phyloP scores from a whole-genome alignment of 2,113 vertebrate species.

The Scartelaos histophorus region DNA sequence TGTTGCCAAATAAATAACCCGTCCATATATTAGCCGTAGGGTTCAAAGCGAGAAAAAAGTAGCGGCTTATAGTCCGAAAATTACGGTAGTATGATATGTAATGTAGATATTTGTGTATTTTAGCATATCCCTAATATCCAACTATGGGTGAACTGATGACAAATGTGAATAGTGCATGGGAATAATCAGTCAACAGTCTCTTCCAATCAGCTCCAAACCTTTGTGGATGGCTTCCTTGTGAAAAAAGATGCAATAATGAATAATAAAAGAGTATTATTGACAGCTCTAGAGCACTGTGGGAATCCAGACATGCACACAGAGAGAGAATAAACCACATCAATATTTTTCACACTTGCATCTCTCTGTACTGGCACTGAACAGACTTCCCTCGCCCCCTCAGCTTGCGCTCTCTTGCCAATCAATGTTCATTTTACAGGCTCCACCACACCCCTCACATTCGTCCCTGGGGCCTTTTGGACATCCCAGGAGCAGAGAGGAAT shows the following conservation, averaged over 20 bases:
- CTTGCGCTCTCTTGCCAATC: conserved; percentile 50
- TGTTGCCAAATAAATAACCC: no score
- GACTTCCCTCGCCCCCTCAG: conserved; percentile 15
- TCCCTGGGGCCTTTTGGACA: conserved; percentile 38
- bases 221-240: not conserved
- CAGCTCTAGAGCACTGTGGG: not conserved
- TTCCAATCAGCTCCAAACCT: not conserved
- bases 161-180: not conserved
- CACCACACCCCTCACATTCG: conserved; percentile 60
- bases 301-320: conserved; percentile 6
- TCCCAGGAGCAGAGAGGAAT: conserved; percentile 45
- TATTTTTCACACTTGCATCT: conserved; percentile 11
- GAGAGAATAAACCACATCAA: not conserved
- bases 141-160: not conserved
- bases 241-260: not conserved
- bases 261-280: conserved; percentile 5
- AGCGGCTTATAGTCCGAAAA: no score
- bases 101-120: no score
- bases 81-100: no score
- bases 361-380: conserved; percentile 11
- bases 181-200: not conserved
- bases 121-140: not conserved
- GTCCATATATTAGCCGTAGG: no score
- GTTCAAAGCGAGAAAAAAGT: no score
- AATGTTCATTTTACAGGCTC: conserved; percentile 65